Evolutionary conservation across 2,888 invertebrate genomes (phyloP).

Genomic region (Polia nebulosa): DNA sequence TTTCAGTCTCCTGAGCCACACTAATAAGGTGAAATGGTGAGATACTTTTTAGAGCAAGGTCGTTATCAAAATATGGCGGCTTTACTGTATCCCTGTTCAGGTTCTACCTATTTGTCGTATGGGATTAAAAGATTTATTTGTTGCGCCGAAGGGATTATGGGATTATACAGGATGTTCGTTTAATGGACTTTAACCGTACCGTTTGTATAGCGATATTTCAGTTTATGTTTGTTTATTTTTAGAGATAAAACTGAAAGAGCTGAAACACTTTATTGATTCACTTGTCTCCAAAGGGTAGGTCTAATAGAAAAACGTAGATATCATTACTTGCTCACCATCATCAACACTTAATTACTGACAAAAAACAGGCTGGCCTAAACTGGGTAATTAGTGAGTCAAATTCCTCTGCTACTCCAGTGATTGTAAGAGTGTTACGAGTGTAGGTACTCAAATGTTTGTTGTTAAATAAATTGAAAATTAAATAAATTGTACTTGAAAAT

Average conservation of each 20-base stretch:
- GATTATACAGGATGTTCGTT: constrained; percentile 42
- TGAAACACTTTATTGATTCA: neutral
- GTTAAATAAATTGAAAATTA: no score
- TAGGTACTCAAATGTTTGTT: no score
- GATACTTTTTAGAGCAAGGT: constrained; percentile 5
- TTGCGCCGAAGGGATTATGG: constrained; percentile 35
- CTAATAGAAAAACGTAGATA: no score
- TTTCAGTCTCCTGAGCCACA: neutral
- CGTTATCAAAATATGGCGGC: constrained; percentile 6
- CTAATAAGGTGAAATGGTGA: neutral
- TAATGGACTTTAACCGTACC: constrained; percentile 22
- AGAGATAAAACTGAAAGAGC: neutral
- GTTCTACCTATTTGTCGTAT: constrained; percentile 33
- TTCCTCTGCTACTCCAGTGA: no score
- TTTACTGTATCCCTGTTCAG: neutral
- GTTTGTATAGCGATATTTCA: constrained; percentile 24
- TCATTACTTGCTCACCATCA: neutral
- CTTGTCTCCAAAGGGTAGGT: neutral
- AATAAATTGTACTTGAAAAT: no score
- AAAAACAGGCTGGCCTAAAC: no score
- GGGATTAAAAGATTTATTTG: constrained; percentile 57
- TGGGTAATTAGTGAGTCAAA: no score
- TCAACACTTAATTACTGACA: neutral
- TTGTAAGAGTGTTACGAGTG: no score
- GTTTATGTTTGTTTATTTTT: neutral